A percentile compares a stretch with the other conserved stretches of the same genome.
phyloP scores from a whole-genome alignment of 1,140 invertebrate genomes.

The Zaprionus capensis region DNA sequence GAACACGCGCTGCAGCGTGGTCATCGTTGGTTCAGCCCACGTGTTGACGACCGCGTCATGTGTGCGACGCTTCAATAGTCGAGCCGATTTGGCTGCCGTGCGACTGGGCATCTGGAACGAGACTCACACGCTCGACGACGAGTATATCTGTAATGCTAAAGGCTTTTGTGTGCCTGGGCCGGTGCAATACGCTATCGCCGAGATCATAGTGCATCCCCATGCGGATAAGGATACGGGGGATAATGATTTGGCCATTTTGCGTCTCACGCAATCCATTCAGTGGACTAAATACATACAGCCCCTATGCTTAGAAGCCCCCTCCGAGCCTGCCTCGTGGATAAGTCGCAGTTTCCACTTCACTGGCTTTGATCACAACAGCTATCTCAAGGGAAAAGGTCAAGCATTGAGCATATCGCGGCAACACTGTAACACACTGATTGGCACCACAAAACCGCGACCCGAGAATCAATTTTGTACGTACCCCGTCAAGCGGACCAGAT shows the following conservation, averaged over 20 bases:
- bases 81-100: slow-evolving; percentile 26
- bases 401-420: slow-evolving; percentile 40
- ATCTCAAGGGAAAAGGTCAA: slow-evolving; percentile 46
- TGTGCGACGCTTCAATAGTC: slow-evolving; percentile 35
- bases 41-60: slow-evolving; percentile 58
- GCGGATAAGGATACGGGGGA: slow-evolving; percentile 56
- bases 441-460: slow-evolving; percentile 21
- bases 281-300: slow-evolving; percentile 48
- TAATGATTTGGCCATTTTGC: slow-evolving; percentile 58
- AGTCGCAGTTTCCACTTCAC: slow-evolving; percentile 51
- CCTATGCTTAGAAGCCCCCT: slow-evolving; percentile 44
- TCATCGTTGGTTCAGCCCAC: slow-evolving; percentile 48
- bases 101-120: slow-evolving; percentile 55
- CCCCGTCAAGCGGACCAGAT: slow-evolving; percentile 37
- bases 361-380: slow-evolving; percentile 34
- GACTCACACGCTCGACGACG: slow-evolving; percentile 15
- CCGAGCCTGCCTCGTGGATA: slow-evolving; percentile 47
- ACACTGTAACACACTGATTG: slow-evolving; percentile 40
- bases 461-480: slow-evolving; percentile 59
- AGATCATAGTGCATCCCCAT: slow-evolving; percentile 52
- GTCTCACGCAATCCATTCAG: slow-evolving; percentile 35
- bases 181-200: slow-evolving; percentile 16
- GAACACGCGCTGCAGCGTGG: slow-evolving; percentile 42
- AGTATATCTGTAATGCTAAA: slow-evolving; percentile 48
- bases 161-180: slow-evolving; percentile 65